A percentile compares a stretch with the other conserved stretches of the same genome.
These are phyloP conservation scores for Drosophila birchii DNA, from an alignment of 2,888 invertebrate species.

Conservation along the genomic window DNA sequence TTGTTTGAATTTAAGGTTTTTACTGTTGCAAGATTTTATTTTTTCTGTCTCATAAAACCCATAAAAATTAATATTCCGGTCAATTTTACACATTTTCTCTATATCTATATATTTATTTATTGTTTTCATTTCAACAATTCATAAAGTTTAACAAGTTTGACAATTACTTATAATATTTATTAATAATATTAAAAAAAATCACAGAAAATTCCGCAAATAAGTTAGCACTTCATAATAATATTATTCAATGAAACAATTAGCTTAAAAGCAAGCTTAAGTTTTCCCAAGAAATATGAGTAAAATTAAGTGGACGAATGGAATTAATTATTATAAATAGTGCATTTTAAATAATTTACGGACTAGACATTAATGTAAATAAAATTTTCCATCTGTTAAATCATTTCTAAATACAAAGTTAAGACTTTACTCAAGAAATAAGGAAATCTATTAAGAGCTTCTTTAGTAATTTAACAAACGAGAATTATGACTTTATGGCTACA, in stretches of 20 bases:
- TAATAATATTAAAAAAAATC: too few relatives aligned
- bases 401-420: background rate
- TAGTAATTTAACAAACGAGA: too few relatives aligned
- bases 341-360: background rate
- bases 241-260: background rate
- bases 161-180: background rate
- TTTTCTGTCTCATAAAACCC: background rate
- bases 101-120: background rate
- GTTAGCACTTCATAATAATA: background rate
- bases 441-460: background rate
- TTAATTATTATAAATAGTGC: background rate
- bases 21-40: too few relatives aligned
- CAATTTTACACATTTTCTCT: too few relatives aligned
- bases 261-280: rapidly evolving
- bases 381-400: background rate
- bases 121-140: background rate
- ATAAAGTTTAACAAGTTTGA: background rate
- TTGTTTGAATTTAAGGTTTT: background rate
- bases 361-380: background rate
- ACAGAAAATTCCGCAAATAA: too few relatives aligned
- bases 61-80: too few relatives aligned
- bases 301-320: background rate
- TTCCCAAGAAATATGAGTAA: background rate
- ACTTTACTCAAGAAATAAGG: background rate
- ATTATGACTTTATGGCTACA: background rate